Evolutionary conservation across 2,113 vertebrate species (phyloP), one percentile per base, ranked within the genome.

Genomic region (Paedocypris sp.): DNA sequence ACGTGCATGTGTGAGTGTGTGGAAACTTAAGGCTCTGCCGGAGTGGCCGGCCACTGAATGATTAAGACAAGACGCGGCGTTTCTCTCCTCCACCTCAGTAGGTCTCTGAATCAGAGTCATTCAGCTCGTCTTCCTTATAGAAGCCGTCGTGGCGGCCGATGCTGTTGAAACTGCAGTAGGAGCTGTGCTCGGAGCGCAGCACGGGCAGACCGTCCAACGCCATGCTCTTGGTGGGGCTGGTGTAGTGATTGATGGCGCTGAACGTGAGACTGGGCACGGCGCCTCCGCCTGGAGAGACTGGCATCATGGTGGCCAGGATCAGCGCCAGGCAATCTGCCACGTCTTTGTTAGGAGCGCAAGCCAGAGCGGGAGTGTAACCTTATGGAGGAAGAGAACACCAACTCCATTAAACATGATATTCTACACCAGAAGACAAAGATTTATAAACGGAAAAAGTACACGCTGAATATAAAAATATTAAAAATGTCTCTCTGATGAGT

Each of bases 221-320:
- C 70, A 92, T 86, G 31, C 91, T 93, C 82, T 96, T 98, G 67
- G 92, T 93, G 80, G 92, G 82, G 87, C 88, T 94, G 79, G 90
- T 92, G 73, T 91, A 96, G 80, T 95, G 94, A 78, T 93, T 94
- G 82, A 95, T 90, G 86, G 91, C 89, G 84, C 83, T 93, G 84
- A 96, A 94, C 1, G 91, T 85, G 64, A 93, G 76, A 69, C 88
- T 80, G 69, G 93, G 88, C 8, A 53, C 50, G 49, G 90, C 77
- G 0, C 83, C 79, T 41, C 60, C 83, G 79, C 87, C 86, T 2
- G 93, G 91, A 23, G 93, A 93, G 66, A 94, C 87, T 72, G 93
- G 94, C 93, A 98, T 96, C 94, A 97, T 98, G 64, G 93, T 98
- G 86, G 94, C 92, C 85, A 98, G 81, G 77, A 98, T 98, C 62